Base-by-base conservation (phyloP, 1,140 invertebrate species). In the Papilio glaucus region DNA sequence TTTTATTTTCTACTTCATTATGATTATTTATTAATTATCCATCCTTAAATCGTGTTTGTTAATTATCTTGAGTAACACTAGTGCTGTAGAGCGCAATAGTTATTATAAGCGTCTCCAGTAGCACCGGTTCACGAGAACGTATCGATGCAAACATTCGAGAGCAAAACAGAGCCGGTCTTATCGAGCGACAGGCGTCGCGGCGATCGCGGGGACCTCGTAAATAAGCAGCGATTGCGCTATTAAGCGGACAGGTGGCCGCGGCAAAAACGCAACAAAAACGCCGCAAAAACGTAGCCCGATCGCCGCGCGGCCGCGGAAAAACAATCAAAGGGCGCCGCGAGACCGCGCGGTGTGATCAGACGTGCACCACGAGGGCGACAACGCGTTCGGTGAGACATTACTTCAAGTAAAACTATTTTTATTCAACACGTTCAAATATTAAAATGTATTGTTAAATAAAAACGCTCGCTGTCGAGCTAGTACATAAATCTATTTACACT, bases 301-400 rank as follows among this genome's bases (percentile, higher is more conserved):
- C 62, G 62, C 49, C 18, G 49, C 18, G 73, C 76, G 75, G 72
- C 69, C 72, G 76, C 72, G 80, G 86, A 86, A 91, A 91, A 91
- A 89, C 87, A 89, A 90, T 91, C 87, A 87, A 89, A 91, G 84
- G 87, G 83, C 85, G 84, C 89, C 85, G 85, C 89, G 79, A 68
- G 39, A 21, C 62, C 21, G 65, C 65, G 38, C 67, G 60, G 72
- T 72, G 73, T 76, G 81, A 85, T 86, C 85, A 82, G 79, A 85
- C 75, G 77, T 62, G 82, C 86, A 67, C 80, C 77, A 74, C 83
- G 78, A 76, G 24, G 42, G 41, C 9, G 67, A 21, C 41, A 15
- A 63, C 29, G 12, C 12, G 3, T 57, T 2, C 18, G 45, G 21
- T 13, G n/a, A 21, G 8, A 45, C 42, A 45, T n/a, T n/a, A 15